These are phyloP conservation scores for Oophaga sylvatica DNA, from an alignment of 2,797 vertebrate species.

Conservation along the genomic window DNA sequence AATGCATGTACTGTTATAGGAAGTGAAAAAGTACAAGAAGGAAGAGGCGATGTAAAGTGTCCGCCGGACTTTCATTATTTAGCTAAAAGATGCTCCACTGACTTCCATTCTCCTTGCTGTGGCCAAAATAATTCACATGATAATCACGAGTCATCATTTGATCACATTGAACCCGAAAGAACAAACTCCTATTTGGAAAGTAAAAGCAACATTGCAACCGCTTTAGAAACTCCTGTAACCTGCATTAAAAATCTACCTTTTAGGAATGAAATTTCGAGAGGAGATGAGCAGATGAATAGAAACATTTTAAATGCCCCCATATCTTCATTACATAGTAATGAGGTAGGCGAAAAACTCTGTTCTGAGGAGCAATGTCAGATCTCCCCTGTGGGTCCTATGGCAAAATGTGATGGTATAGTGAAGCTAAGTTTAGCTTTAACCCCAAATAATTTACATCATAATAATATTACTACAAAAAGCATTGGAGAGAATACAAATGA, in stretches of 20 bases:
- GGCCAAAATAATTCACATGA: neutral
- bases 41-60: neutral
- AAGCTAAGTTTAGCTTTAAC: neutral
- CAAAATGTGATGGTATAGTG: neutral
- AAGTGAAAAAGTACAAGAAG: neutral
- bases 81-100: neutral
- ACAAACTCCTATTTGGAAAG: neutral
- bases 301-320: neutral
- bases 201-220: neutral
- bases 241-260: neutral
- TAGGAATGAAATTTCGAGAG: neutral
- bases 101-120: neutral
- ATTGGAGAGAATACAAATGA: constrained; percentile 15
- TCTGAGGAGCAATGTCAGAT: neutral
- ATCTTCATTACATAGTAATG: neutral
- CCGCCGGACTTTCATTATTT: neutral
- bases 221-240: neutral
- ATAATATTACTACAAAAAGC: neutral
- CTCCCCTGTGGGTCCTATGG: neutral
- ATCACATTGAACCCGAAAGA: neutral
- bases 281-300: neutral
- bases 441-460: neutral
- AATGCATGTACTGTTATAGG: neutral
- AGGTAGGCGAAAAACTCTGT: neutral
- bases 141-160: neutral